phyloP scores from a whole-genome alignment of 2,113 vertebrate species.

The Delphinapterus leucas region DNA sequence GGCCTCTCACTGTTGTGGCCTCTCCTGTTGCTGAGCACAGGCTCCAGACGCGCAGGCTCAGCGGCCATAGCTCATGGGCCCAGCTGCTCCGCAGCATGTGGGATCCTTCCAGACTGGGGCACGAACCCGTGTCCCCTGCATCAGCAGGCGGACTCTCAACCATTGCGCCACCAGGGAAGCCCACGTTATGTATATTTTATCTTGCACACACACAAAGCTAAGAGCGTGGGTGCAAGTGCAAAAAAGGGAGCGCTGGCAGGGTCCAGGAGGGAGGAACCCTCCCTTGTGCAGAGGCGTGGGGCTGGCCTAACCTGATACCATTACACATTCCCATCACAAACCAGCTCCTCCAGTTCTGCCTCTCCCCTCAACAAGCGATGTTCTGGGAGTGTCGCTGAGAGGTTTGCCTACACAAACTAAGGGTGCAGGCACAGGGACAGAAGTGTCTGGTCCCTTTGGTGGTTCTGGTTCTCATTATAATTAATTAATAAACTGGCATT shows the following conservation, averaged over 20 bases:
- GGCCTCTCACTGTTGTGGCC: no score
- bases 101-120: no score
- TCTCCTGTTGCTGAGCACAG: no score
- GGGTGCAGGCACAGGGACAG: background rate
- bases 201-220: background rate
- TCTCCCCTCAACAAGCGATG: background rate
- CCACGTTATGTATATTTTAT: background rate
- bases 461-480: background rate
- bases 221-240: background rate
- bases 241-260: background rate
- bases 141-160: no score
- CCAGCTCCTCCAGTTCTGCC: background rate
- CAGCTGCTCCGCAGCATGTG: no score
- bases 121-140: no score
- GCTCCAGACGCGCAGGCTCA: no score
- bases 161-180: no score
- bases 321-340: background rate
- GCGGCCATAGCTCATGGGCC: no score
- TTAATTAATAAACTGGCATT: background rate
- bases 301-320: background rate
- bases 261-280: background rate
- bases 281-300: accelerated
- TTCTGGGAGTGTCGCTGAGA: background rate
- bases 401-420: background rate
- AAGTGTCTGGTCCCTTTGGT: background rate